Percentiles rank a stretch among this genome's conserved stretches.
phyloP scores from a whole-genome alignment of 2,797 vertebrate genomes.

The Paramormyrops hopkinsi region DNA sequence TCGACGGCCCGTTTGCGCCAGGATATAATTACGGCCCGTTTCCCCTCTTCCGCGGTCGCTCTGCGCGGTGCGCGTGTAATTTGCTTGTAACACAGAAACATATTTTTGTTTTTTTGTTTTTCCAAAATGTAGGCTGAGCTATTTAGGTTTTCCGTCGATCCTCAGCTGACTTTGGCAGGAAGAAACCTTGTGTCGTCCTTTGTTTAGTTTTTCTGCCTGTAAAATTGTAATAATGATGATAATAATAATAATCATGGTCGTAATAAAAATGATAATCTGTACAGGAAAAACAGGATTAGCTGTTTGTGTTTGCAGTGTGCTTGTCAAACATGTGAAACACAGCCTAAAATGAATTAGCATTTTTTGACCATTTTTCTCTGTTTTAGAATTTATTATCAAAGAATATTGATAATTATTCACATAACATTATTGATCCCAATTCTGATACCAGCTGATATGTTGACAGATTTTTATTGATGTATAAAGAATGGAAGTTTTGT shows the following conservation, averaged over 20 bases:
- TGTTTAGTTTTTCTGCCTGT: conserved; percentile 36
- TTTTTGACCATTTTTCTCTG: neutral
- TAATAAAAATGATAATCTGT: neutral
- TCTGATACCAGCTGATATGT: neutral
- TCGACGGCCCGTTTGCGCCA: conserved; percentile 70
- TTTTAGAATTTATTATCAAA: neutral
- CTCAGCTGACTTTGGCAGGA: conserved; percentile 50
- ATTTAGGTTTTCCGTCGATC: conserved; percentile 59
- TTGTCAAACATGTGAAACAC: neutral
- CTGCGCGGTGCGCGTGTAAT: conserved; percentile 62
- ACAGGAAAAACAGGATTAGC: neutral
- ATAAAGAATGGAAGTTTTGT: neutral
- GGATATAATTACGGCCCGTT: conserved; percentile 72
- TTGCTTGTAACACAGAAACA: conserved; percentile 55
- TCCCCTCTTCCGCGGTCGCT: conserved; percentile 64
- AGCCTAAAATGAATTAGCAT: neutral
- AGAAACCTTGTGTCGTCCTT: conserved; percentile 47
- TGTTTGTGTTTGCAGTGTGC: neutral
- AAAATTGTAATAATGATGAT: neutral
- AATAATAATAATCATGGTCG: neutral
- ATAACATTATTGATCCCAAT: neutral
- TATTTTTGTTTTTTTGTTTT: conserved; percentile 29
- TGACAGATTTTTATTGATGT: neutral
- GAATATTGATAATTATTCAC: neutral
- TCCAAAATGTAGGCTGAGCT: conserved; percentile 50